Percentiles rank a stretch among this genome's conserved stretches.
Conservation (phyloP, 2,797 vertebrate species). For the Enteromius trimaculatus region DNA sequence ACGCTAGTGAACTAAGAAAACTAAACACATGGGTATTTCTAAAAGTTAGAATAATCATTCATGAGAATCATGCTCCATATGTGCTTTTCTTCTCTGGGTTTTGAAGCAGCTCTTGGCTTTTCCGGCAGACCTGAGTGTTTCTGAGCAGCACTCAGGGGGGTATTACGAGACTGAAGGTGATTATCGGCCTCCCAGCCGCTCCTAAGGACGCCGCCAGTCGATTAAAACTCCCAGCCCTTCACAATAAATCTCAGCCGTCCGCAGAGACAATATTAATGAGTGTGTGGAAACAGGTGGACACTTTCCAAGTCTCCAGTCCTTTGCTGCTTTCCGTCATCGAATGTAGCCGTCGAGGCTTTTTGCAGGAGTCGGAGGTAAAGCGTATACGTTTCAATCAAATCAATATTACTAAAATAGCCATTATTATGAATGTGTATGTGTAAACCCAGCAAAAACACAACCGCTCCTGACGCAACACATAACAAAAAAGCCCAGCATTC, state of each 20-base stretch:
- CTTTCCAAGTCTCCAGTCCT: slow-evolving; percentile 27
- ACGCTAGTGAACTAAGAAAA: background rate
- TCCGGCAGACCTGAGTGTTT: slow-evolving; percentile 24
- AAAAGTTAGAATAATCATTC: background rate
- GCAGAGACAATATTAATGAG: slow-evolving; percentile 53
- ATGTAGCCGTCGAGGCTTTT: background rate
- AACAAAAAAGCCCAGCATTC: background rate
- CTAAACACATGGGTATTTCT: background rate
- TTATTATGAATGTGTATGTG: background rate
- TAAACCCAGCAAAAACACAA: background rate
- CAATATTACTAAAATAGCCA: background rate
- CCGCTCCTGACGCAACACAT: background rate
- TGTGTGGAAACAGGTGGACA: slow-evolving; percentile 53
- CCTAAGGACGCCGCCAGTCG: slow-evolving; percentile 49
- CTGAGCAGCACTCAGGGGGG: slow-evolving; percentile 45
- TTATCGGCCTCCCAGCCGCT: slow-evolving; percentile 56
- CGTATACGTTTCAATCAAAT: background rate
- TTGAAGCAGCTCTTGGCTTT: slow-evolving; percentile 16
- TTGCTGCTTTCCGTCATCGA: slow-evolving; percentile 22
- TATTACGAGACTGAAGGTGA: slow-evolving; percentile 52
- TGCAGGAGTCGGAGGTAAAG: background rate
- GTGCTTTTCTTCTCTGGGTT: background rate
- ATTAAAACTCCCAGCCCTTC: slow-evolving; percentile 56
- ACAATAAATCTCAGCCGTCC: slow-evolving; percentile 54
- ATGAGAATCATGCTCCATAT: background rate